phyloP scores from a whole-genome alignment of 2,888 invertebrate genomes.

The Eucera pruinosa region DNA sequence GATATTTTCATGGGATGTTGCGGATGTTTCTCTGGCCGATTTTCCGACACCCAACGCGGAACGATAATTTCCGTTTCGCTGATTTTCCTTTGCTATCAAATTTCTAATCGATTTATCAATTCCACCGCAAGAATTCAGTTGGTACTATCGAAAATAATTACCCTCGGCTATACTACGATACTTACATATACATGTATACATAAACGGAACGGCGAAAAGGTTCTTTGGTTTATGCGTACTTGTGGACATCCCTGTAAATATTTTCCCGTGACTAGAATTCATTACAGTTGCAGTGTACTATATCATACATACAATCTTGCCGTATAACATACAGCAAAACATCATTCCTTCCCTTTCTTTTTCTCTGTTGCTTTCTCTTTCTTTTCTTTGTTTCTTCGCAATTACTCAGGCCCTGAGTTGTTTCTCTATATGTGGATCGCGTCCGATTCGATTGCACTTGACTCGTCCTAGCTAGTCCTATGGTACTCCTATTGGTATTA shows the following conservation, averaged over 20 bases:
- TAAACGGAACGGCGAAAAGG: slow-evolving; percentile 11
- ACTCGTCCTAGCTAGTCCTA: too few relatives aligned
- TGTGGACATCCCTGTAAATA: slow-evolving; percentile 13
- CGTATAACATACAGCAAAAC: background rate
- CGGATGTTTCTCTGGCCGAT: too few relatives aligned
- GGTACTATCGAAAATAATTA: slow-evolving; percentile 22
- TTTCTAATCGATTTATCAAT: slow-evolving; percentile 37
- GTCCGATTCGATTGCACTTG: background rate
- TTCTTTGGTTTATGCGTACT: slow-evolving; percentile 40
- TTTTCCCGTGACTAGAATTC: slow-evolving; percentile 52
- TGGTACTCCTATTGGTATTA: too few relatives aligned
- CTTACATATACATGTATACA: slow-evolving; percentile 1
- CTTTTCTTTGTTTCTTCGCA: too few relatives aligned
- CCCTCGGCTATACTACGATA: slow-evolving; percentile 14
- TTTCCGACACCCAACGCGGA: too few relatives aligned
- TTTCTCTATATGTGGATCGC: background rate
- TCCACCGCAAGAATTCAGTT: slow-evolving; percentile 28
- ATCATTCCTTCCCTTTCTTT: background rate
- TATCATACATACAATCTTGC: background rate
- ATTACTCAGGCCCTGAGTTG: slow-evolving; percentile 11
- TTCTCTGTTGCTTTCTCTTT: too few relatives aligned
- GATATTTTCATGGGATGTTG: too few relatives aligned
- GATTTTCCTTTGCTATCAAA: background rate
- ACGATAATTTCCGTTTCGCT: background rate
- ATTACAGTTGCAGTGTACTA: slow-evolving; percentile 11